Evolutionary conservation across 2,113 vertebrate genomes (phyloP).

Genomic region (Proterorhinus semilunaris): DNA sequence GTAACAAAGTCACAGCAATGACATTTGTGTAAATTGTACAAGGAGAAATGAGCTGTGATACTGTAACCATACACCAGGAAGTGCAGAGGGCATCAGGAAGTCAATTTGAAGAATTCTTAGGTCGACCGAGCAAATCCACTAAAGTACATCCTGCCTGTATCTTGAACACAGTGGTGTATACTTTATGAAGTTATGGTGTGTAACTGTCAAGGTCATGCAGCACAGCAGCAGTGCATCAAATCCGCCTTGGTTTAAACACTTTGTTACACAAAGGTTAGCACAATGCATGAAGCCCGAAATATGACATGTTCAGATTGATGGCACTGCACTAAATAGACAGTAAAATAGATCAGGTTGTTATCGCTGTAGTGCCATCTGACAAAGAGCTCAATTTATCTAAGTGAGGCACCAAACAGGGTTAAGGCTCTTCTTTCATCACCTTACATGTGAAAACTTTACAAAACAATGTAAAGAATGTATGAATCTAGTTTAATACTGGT

Average conservation of each 20-base stretch:
- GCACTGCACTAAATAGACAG: background rate
- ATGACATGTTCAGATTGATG: too few species aligned
- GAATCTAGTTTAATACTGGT: too few species aligned
- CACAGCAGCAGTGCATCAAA: background rate
- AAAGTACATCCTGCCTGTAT: background rate
- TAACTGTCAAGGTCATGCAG: background rate
- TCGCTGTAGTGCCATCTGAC: constrained; percentile 17
- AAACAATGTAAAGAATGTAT: too few species aligned
- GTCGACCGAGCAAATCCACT: background rate
- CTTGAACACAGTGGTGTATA: background rate
- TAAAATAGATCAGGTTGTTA: constrained; percentile 15
- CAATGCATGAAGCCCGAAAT: too few species aligned
- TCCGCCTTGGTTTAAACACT: background rate
- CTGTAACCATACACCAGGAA: constrained; percentile 36
- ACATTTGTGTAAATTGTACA: constrained; percentile 36
- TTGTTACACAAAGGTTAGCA: background rate
- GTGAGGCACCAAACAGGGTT: too few species aligned
- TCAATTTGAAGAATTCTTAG: background rate
- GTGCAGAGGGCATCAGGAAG: constrained; percentile 11
- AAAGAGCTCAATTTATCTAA: too few species aligned
- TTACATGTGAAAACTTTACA: too few species aligned
- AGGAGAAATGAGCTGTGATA: constrained; percentile 28
- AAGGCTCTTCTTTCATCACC: too few species aligned
- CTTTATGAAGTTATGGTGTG: background rate
- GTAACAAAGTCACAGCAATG: constrained; percentile 40